phyloP scores from a whole-genome alignment of 2,888 invertebrate genomes.

The Diabrotica balteata region DNA sequence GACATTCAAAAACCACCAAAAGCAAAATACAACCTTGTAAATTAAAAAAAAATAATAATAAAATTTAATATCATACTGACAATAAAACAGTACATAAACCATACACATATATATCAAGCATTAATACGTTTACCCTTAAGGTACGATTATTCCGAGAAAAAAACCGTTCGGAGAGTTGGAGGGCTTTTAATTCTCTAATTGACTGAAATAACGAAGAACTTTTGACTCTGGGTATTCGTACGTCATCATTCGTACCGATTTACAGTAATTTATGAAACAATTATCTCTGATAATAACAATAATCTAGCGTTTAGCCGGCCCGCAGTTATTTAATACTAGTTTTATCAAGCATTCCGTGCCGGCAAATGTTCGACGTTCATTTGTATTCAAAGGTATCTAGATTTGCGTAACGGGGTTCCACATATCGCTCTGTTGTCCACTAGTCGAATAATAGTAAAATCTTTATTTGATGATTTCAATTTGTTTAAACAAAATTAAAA shows the following conservation, averaged over 20 bases:
- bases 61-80: too few species aligned
- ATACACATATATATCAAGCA: conserved; percentile 2
- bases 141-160: conserved; percentile 1
- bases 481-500: too few species aligned
- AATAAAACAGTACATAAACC: too few species aligned
- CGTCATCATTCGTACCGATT: conserved; percentile 37
- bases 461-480: too few species aligned
- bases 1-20: conserved; percentile 3
- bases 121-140: conserved; percentile 4
- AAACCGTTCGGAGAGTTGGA: conserved; percentile 21
- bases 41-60: too few species aligned
- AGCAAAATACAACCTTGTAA: conserved; percentile 3
- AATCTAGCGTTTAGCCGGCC: conserved; percentile 23
- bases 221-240: conserved; percentile 24
- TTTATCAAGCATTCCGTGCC: conserved; percentile 9
- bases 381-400: not conserved
- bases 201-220: conserved; percentile 28
- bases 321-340: conserved; percentile 11
- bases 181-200: conserved; percentile 31
- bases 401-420: not conserved
- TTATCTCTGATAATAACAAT: conserved; percentile 35
- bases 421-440: too few species aligned
- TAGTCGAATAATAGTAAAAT: too few species aligned
- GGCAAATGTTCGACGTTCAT: not conserved
- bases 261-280: conserved; percentile 36